Percentiles rank a stretch among this genome's conserved stretches.
Conservation (phyloP, 2,888 invertebrate genomes). For the Stenoptilia bipunctidactyla region DNA sequence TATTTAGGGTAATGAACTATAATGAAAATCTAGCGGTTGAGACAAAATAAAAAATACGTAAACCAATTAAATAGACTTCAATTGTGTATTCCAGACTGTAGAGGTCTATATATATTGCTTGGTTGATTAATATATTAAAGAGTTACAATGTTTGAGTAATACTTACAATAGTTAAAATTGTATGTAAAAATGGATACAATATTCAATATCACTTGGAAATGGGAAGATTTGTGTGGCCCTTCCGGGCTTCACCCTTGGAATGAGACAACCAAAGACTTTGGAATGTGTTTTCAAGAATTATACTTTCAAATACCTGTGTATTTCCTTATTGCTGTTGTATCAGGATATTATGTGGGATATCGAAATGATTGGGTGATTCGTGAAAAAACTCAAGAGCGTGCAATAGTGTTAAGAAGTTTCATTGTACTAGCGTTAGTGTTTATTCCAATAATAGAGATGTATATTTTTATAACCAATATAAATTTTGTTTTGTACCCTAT, state of each 20-base stretch:
- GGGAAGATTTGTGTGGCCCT: constrained; percentile 83
- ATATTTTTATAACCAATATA: constrained; percentile 69
- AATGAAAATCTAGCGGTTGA: too few species aligned
- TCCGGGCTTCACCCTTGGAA: constrained; percentile 80
- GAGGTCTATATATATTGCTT: too few species aligned
- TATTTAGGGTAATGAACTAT: too few species aligned
- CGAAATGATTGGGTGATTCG: constrained; percentile 74
- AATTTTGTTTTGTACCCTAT: constrained; percentile 69
- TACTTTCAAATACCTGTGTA: constrained; percentile 83
- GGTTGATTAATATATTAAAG: too few species aligned
- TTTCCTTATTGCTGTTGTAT: constrained; percentile 78
- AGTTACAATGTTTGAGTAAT: too few species aligned
- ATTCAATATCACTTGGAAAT: constrained; percentile 69
- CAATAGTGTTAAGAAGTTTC: constrained; percentile 76
- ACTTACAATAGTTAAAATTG: too few species aligned
- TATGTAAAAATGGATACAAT: too few species aligned
- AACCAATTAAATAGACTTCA: too few species aligned
- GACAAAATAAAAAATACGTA: too few species aligned
- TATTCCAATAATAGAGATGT: constrained; percentile 78
- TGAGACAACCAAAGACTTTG: constrained; percentile 78
- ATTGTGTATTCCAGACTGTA: too few species aligned
- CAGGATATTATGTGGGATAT: constrained; percentile 86
- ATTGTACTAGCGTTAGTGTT: constrained; percentile 74
- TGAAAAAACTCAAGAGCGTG: constrained; percentile 72
- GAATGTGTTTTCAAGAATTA: constrained; percentile 88